phyloP scores from a whole-genome alignment of 2,797 vertebrate genomes.

The Girardinus metallicus region DNA sequence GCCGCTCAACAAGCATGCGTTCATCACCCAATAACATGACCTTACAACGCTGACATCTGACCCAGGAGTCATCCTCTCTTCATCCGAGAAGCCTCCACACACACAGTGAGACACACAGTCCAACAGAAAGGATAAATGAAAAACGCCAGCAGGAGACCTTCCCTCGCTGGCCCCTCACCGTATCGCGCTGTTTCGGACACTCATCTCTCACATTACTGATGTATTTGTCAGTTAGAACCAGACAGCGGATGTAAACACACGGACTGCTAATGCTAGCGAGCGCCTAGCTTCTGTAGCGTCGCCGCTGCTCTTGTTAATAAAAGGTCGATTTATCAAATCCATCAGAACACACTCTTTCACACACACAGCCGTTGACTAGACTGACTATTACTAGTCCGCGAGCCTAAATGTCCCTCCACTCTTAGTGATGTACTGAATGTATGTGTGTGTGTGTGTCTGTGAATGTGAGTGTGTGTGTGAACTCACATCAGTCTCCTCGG shows the following conservation, averaged over 20 bases:
- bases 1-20: neutral
- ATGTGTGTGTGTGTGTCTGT: neutral
- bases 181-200: neutral
- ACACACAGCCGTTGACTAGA: slow-evolving; percentile 16
- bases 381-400: neutral
- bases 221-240: neutral
- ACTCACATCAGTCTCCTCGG: slow-evolving; percentile 72
- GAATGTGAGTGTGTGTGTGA: neutral
- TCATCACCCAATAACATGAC: neutral
- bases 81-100: neutral
- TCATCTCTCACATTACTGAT: neutral
- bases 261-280: slow-evolving; percentile 26
- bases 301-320: neutral
- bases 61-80: neutral
- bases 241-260: slow-evolving; percentile 40
- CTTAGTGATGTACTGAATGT: slow-evolving; percentile 1
- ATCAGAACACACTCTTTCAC: neutral
- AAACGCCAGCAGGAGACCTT: neutral
- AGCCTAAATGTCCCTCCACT: neutral
- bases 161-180: neutral
- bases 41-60: slow-evolving; percentile 2
- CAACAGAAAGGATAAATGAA: neutral
- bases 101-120: neutral
- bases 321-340: neutral
- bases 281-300: slow-evolving; percentile 38